phyloP scores from a whole-genome alignment of 2,888 invertebrate genomes.

The Aspidiotus destructor region DNA sequence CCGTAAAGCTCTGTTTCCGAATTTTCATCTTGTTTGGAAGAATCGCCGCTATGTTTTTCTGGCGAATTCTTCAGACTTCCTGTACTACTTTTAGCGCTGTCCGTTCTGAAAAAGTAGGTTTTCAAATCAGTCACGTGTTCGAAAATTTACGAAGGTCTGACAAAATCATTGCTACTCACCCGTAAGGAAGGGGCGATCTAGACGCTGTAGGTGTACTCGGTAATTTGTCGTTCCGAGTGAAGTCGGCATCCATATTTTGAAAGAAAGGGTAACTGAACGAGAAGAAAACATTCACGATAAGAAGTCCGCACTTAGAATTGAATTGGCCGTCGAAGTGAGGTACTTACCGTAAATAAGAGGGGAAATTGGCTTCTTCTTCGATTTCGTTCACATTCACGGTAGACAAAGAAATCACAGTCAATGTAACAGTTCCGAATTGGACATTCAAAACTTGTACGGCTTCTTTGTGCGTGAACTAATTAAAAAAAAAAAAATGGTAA shows the following conservation, averaged over 20 bases:
- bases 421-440: conserved; percentile 61
- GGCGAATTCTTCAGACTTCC: conserved; percentile 2
- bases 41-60: conserved; percentile 1
- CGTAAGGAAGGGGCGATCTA: not conserved
- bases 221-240: not conserved
- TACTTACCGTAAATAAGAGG: conserved; percentile 11
- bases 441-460: conserved; percentile 69
- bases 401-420: conserved; percentile 68
- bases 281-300: not conserved
- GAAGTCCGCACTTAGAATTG: not conserved
- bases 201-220: conserved; percentile 7
- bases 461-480: conserved; percentile 52
- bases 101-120: not conserved
- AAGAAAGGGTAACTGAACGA: conserved; percentile 9
- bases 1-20: conserved; percentile 33
- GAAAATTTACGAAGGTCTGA: not conserved
- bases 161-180: not conserved
- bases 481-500: not conserved
- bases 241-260: not conserved
- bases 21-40: not conserved
- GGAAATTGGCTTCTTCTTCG: conserved; percentile 16
- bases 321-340: not conserved
- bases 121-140: not conserved
- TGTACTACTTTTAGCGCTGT: conserved; percentile 9
- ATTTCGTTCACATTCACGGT: conserved; percentile 33